These are phyloP conservation scores for Oryzias javanicus DNA, from an alignment of 2,113 vertebrate genomes.

Conservation along the genomic window DNA sequence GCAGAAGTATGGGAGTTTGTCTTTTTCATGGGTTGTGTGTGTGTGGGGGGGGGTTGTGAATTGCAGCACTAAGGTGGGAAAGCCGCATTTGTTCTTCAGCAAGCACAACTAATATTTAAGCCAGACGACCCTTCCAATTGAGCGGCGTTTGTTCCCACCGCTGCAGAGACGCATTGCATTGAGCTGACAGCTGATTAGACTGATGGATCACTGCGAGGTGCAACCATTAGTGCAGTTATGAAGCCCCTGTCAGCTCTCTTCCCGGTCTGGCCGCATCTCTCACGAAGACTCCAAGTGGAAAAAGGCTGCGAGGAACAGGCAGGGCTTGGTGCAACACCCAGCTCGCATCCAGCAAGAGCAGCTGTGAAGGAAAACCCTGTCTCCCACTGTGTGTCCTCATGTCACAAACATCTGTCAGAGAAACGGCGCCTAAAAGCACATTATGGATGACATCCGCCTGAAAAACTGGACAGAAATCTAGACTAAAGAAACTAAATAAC, in stretches of 20 bases:
- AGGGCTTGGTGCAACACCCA: not conserved
- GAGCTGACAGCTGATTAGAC: constrained; percentile 54
- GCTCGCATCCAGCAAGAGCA: too few relatives aligned
- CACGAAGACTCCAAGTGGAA: constrained; percentile 18
- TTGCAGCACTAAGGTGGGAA: constrained; percentile 52
- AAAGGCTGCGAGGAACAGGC: constrained; percentile 27
- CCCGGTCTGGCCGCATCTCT: constrained; percentile 30
- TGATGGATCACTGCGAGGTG: constrained; percentile 51
- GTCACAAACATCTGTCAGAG: too few relatives aligned
- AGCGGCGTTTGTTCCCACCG: constrained; percentile 18
- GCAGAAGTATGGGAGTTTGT: constrained; percentile 14
- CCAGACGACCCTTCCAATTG: constrained; percentile 31
- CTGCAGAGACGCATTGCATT: constrained; percentile 34
- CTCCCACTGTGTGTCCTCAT: too few relatives aligned
- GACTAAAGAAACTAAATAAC: too few relatives aligned
- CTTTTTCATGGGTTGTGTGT: not conserved
- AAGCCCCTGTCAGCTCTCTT: constrained; percentile 38
- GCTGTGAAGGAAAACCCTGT: too few relatives aligned
- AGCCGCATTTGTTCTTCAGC: constrained; percentile 53
- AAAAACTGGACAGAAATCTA: too few relatives aligned
- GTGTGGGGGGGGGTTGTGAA: constrained; percentile 22
- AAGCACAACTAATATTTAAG: constrained; percentile 50
- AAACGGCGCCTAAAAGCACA: too few relatives aligned
- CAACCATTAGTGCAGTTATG: constrained; percentile 43
- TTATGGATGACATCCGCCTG: too few relatives aligned